phyloP scores from a whole-genome alignment of 2,113 vertebrate species.

The Himantopus leucocephalus region DNA sequence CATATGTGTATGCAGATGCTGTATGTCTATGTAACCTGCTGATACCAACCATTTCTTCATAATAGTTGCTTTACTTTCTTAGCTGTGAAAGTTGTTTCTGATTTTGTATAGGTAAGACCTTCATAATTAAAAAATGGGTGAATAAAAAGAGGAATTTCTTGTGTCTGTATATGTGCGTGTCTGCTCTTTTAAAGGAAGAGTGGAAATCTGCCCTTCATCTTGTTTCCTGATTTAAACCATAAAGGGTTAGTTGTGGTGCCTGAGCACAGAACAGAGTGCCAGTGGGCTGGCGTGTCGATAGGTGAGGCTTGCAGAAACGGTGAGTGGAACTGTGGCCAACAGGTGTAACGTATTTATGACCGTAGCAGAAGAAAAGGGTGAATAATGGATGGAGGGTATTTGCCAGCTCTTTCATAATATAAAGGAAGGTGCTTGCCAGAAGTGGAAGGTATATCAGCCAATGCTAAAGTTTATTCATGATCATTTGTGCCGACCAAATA shows the following conservation, averaged over 20 bases:
- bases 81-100: not conserved
- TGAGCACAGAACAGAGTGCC: not conserved
- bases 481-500: not conserved
- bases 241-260: not conserved
- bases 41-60: constrained; percentile 47
- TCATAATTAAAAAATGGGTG: not conserved
- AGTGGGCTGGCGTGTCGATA: not conserved
- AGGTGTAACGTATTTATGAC: not conserved
- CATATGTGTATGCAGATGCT: constrained; percentile 65
- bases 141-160: not conserved
- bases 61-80: constrained; percentile 28
- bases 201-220: not conserved
- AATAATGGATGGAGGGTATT: not conserved
- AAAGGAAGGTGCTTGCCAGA: constrained; percentile 1
- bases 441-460: constrained; percentile 13
- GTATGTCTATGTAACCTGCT: constrained; percentile 64
- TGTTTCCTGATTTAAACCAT: not conserved
- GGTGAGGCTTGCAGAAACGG: not conserved
- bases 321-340: not conserved
- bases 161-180: not conserved
- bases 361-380: not conserved
- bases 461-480: not conserved
- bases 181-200: not conserved
- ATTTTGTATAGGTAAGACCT: not conserved
- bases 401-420: constrained; percentile 13